A percentile compares a stretch with the other conserved stretches of the same genome.
Evolutionary conservation across 1,140 invertebrate genomes (phyloP).

Genomic region (Micrasema longulum): DNA sequence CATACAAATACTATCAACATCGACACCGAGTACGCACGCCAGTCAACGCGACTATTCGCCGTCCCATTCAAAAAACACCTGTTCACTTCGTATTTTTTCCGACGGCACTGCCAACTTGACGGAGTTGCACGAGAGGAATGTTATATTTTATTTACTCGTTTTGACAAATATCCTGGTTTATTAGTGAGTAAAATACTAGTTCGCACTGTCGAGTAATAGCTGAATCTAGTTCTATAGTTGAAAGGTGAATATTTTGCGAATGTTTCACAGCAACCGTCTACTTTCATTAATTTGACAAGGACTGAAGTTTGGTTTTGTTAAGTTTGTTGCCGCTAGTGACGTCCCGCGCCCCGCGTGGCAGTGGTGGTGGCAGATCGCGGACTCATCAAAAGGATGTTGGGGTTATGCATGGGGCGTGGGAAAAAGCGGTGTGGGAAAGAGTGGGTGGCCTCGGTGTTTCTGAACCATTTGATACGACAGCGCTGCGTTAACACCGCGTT

Average conservation of each 20-base stretch:
- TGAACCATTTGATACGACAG: conserved; percentile 69
- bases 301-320: conserved; percentile 33
- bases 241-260: too few species aligned
- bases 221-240: too few species aligned
- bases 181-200: background rate
- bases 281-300: conserved; percentile 33
- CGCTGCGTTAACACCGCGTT: conserved; percentile 18
- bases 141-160: conserved; percentile 28
- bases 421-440: conserved; percentile 84
- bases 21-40: conserved; percentile 33
- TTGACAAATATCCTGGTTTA: conserved; percentile 5
- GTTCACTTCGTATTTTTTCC: conserved; percentile 74
- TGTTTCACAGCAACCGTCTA: conserved; percentile 1
- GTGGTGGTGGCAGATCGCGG: conserved; percentile 58
- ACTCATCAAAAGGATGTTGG: conserved; percentile 72
- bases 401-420: conserved; percentile 81
- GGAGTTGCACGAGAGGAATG: conserved; percentile 7
- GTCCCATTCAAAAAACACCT: conserved; percentile 75
- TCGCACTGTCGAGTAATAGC: too few species aligned
- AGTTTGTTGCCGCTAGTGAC: conserved; percentile 44
- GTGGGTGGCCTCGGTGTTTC: conserved; percentile 75
- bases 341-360: conserved; percentile 48
- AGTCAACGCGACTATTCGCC: conserved; percentile 52
- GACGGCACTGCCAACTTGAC: conserved; percentile 69
- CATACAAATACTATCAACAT: conserved; percentile 38